Evolutionary conservation across 2,113 vertebrate genomes (phyloP), one percentile per base, ranked within the genome.

Genomic region (Oryzias javanicus): DNA sequence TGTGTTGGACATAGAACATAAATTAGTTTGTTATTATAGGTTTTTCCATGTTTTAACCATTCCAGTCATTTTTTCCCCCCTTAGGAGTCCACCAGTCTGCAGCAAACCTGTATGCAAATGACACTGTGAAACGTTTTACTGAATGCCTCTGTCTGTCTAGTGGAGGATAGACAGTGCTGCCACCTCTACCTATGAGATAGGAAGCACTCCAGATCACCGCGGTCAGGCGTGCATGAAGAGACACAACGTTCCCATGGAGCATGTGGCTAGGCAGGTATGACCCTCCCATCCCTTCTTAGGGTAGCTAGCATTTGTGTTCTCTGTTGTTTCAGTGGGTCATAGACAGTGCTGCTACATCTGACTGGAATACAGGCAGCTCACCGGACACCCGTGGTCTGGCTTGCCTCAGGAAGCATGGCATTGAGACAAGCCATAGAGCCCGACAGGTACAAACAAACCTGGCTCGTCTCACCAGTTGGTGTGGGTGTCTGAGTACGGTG

Each of bases 151-250:
- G 89, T 88, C 78, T 82, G 76, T 55, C 85, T 91, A 99, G 97
- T 99, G 97, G 97, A 95, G 93, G 86, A 96, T 98, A 95, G 97
- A 99, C 97, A 98, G 97, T 89, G 96, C 95, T 59, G 97, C 97
- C 42, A 99, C 97, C 45, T 98, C 96, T 80, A 84, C 93, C 24
- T 98, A 98, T 90, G 96, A 98, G 90, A 93, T 98, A 91, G 97
- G 96, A 87, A 98, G 91, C 80, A 69, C 95, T 68, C 97, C 96
- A 60, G 97, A 99, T 83, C 80, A 94, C 84, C 96, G 96, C 18
- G 95, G 96, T 86, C 94, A 93, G 84, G 88, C 78, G 85, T 98
- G 97, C 91, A 95, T 99, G 97, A 94, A 88, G 94, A 94, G 76
- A 67, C 96, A 98, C 63, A 89, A 72, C 25, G 84, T 98, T 86